Evolutionary conservation across 2,797 vertebrate species (phyloP).

Genomic region (Loriculus beryllinus): DNA sequence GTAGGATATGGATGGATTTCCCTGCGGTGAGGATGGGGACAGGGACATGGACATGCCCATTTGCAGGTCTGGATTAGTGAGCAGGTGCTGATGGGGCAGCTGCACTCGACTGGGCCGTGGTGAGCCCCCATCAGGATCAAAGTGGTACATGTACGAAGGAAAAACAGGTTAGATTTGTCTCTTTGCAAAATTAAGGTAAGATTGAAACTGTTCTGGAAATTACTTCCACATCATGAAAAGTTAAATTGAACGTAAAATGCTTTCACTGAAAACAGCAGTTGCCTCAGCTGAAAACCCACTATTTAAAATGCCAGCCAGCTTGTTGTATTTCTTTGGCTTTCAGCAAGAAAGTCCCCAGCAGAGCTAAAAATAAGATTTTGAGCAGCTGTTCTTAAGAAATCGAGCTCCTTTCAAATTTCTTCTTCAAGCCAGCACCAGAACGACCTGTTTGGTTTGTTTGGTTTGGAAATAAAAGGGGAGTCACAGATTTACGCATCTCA

Average conservation of each 20-base stretch:
- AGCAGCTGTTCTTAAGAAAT: neutral
- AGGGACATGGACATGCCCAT: fast-evolving
- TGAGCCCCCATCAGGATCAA: neutral
- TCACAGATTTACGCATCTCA: neutral
- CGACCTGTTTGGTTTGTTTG: neutral
- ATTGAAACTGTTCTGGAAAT: neutral
- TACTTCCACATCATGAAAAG: neutral
- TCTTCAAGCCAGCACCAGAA: neutral
- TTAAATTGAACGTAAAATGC: neutral
- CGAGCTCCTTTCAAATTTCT: neutral
- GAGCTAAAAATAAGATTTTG: slow-evolving; percentile 6
- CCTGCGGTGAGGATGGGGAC: neutral
- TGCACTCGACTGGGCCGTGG: fast-evolving
- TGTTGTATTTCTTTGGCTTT: neutral
- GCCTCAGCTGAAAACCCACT: neutral
- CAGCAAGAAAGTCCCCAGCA: neutral
- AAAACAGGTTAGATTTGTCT: neutral
- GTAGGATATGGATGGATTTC: neutral
- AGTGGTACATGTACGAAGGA: neutral
- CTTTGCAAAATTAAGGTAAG: neutral
- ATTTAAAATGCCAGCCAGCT: neutral
- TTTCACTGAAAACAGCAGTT: slow-evolving; percentile 5
- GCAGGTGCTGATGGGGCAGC: neutral
- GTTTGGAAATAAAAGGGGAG: neutral
- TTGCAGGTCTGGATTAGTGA: neutral